phyloP scores from a whole-genome alignment of 2,113 vertebrate genomes.

The Lophotis ruficrista region DNA sequence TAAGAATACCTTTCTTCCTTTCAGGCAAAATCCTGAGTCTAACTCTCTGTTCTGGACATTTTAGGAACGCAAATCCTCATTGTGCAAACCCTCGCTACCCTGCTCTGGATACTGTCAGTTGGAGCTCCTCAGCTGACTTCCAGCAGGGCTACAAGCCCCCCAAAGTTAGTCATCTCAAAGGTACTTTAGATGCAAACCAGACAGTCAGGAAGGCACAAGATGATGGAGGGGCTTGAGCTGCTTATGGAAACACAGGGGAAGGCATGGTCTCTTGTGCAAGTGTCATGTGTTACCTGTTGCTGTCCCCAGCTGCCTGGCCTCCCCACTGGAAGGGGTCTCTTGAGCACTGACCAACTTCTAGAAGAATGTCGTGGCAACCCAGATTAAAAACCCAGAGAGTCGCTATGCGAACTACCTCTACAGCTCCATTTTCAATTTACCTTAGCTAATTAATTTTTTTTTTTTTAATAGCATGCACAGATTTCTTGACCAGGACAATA shows the following conservation, averaged over 20 bases:
- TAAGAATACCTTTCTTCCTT: not conserved
- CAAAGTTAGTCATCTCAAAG: not conserved
- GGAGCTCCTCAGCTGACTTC: not conserved
- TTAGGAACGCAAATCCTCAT: not conserved
- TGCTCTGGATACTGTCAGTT: not conserved
- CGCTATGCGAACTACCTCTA: not conserved
- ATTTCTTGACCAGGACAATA: not conserved
- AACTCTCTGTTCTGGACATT: not conserved
- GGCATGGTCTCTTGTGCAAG: accelerated
- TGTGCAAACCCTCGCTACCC: not conserved
- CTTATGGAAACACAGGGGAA: not conserved
- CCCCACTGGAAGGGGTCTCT: not conserved
- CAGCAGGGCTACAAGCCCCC: not conserved
- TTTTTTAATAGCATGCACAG: not conserved
- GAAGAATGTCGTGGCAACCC: not conserved
- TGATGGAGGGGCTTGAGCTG: not conserved
- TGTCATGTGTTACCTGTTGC: not conserved
- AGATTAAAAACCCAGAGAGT: not conserved
- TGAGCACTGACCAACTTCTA: not conserved
- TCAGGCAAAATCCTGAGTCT: not conserved
- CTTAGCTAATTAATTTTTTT: not conserved
- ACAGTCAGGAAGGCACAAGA: not conserved
- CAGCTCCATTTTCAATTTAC: not conserved
- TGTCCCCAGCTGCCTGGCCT: not conserved
- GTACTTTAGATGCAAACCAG: not conserved